Evolutionary conservation across 2,797 vertebrate genomes (phyloP), one percentile per base, ranked within the genome.

Genomic region (Crypturellus tataupa): DNA sequence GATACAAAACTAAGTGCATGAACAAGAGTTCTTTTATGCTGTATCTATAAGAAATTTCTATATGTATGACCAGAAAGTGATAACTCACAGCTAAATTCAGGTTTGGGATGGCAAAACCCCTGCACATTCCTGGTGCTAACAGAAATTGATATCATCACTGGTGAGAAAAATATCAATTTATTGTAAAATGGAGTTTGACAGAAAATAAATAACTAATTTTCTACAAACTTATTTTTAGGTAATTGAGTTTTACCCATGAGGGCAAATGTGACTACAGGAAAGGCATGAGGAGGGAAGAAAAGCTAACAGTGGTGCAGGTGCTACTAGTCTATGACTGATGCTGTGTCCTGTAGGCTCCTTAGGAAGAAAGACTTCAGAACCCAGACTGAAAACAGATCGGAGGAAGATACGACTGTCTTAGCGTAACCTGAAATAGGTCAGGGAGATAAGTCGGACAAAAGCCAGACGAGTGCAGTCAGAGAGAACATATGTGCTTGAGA

Each of bases 381-480:
- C 33, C 51, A 76, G 44, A 49, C 46, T 76, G 39, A 59, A 65
- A 89, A 85, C 20, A 58, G 65, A 5, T 62, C 71, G 83, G 58
- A 75, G 16, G 37, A 56, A 80, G 85, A 63, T 60, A 62, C 14
- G 49, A 58, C 90, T 85, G 70, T 81, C 33, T 10, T 39, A 81
- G 40, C 67, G 67, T 87, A 83, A 87, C 23, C 20, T 89, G 15
- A 58, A 92, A 51, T 29, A 72, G 55, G 21, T 84, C 70, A 76
- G 51, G 78, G 63, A 95, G 67, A 56, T 79, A 88, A 94, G 79
- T 85, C 4, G 1, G 68, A 92, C 87, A 35, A 83, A 87, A 83
- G 59, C 25, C 51, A 81, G 10, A 12, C 0, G 2, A 83, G 46
- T 84, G 51, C 77, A 80, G 31, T 55, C 72, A 59, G 65, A 24